phyloP scores from a whole-genome alignment of 2,113 vertebrate genomes.

The Halichoeres trimaculatus region DNA sequence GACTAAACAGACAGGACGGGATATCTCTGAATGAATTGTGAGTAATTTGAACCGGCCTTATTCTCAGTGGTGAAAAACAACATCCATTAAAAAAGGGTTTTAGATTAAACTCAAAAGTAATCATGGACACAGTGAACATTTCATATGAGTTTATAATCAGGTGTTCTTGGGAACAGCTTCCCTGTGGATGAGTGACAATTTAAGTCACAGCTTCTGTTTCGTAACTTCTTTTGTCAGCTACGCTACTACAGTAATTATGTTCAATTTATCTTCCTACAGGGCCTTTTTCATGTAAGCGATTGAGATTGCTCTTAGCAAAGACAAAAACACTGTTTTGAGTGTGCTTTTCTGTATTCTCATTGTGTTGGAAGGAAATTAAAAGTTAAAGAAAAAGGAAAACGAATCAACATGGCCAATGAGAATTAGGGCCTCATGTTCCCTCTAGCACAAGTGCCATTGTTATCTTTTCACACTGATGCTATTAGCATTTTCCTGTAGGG shows the following conservation, averaged over 20 bases:
- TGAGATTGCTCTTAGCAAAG: background rate
- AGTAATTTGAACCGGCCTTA: constrained; percentile 30
- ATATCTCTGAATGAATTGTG: constrained; percentile 21
- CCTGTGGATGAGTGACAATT: background rate
- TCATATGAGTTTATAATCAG: constrained; percentile 16
- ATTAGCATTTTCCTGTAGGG: too few species aligned
- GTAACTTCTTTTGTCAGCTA: background rate
- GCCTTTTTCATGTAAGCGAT: background rate
- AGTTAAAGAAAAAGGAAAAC: background rate
- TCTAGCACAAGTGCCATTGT: too few species aligned
- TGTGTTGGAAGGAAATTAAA: background rate
- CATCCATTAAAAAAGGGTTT: constrained; percentile 7
- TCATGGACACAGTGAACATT: background rate
- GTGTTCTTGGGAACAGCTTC: constrained; percentile 9
- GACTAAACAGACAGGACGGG: constrained; percentile 5
- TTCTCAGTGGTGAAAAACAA: constrained; percentile 9
- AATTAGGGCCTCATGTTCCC: too few species aligned
- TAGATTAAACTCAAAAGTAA: background rate
- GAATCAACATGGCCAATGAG: background rate
- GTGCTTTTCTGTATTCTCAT: background rate
- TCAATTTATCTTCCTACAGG: background rate
- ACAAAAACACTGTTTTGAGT: background rate
- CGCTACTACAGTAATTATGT: background rate
- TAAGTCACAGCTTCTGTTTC: background rate
- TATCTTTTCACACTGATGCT: too few species aligned